phyloP scores from a whole-genome alignment of 2,113 vertebrate genomes.

The Puffinus mauretanicus region DNA sequence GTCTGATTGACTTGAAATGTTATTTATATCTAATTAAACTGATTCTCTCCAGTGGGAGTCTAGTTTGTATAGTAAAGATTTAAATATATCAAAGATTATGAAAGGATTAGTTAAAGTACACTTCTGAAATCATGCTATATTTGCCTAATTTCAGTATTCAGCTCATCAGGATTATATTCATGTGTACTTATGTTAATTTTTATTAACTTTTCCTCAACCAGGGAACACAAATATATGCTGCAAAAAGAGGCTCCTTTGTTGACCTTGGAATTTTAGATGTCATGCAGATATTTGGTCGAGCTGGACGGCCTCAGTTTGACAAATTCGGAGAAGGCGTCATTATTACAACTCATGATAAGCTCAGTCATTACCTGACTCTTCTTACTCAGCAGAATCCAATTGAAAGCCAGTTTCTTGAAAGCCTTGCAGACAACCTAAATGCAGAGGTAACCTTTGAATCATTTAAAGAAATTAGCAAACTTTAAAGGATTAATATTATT shows the following conservation, averaged over 20 bases:
- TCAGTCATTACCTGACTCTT: slow-evolving; percentile 95
- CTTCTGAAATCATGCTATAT: slow-evolving; percentile 75
- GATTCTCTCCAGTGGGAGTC: slow-evolving; percentile 63
- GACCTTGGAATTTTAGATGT: slow-evolving; percentile 99
- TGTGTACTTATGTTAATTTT: slow-evolving; percentile 83
- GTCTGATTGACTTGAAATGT: slow-evolving; percentile 62
- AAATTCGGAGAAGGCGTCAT: slow-evolving; percentile 95
- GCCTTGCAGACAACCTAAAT: slow-evolving; percentile 94
- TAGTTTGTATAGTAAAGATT: slow-evolving; percentile 74
- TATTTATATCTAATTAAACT: slow-evolving; percentile 70
- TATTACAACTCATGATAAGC: slow-evolving; percentile 95
- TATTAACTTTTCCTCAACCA: slow-evolving; percentile 82
- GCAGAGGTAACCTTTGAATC: slow-evolving; percentile 84
- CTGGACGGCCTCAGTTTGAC: slow-evolving; percentile 96
- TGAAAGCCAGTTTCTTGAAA: slow-evolving; percentile 95
- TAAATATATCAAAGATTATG: slow-evolving; percentile 76
- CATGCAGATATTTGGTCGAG: slow-evolving; percentile 99
- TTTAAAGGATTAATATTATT: background rate
- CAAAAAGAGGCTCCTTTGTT: slow-evolving; percentile 94
- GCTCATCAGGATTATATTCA: slow-evolving; percentile 74
- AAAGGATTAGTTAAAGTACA: slow-evolving; percentile 79
- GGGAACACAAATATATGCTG: slow-evolving; percentile 98
- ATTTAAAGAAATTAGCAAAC: background rate
- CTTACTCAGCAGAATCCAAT: slow-evolving; percentile 98
- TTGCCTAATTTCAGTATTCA: slow-evolving; percentile 78